Evolutionary conservation across 2,888 invertebrate species (phyloP).

Genomic region (Eupithecia exiguata): DNA sequence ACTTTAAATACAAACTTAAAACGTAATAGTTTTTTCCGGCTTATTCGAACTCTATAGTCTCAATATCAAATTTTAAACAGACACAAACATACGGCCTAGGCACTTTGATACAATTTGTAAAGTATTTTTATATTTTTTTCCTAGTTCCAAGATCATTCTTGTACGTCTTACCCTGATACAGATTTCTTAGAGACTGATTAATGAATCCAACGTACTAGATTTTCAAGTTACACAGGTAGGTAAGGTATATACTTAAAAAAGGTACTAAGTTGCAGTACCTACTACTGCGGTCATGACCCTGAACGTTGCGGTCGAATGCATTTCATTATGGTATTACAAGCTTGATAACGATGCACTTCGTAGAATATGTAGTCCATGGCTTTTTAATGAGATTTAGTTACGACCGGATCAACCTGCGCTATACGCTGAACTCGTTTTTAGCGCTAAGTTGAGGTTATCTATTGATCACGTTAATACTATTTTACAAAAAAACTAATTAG

Average conservation of each 20-base stretch:
- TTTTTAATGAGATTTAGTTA: not conserved
- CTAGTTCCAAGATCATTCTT: not conserved
- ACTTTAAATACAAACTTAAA: too few species aligned
- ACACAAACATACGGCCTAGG: too few species aligned
- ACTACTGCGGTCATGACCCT: slow-evolving; percentile 15
- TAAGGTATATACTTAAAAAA: not conserved
- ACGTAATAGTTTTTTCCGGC: too few species aligned
- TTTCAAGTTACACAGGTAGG: not conserved
- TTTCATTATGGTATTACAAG: not conserved
- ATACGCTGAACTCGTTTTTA: not conserved
- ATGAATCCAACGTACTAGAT: not conserved
- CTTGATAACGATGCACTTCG: slow-evolving; percentile 6
- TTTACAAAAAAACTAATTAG: too few species aligned
- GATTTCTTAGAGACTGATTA: not conserved
- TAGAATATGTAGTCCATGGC: slow-evolving; percentile 3
- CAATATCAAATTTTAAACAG: too few species aligned
- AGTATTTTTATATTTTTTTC: too few species aligned
- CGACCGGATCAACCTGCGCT: not conserved
- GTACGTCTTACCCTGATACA: not conserved
- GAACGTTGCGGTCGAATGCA: slow-evolving; percentile 24
- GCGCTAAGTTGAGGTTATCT: too few species aligned
- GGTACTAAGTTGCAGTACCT: not conserved
- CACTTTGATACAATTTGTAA: too few species aligned
- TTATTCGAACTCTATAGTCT: too few species aligned
- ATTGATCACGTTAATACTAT: not conserved